Percentiles rank a stretch among this genome's conserved stretches.
Evolutionary conservation across 2,113 vertebrate genomes (phyloP).

Genomic region (Amazona vittata): DNA sequence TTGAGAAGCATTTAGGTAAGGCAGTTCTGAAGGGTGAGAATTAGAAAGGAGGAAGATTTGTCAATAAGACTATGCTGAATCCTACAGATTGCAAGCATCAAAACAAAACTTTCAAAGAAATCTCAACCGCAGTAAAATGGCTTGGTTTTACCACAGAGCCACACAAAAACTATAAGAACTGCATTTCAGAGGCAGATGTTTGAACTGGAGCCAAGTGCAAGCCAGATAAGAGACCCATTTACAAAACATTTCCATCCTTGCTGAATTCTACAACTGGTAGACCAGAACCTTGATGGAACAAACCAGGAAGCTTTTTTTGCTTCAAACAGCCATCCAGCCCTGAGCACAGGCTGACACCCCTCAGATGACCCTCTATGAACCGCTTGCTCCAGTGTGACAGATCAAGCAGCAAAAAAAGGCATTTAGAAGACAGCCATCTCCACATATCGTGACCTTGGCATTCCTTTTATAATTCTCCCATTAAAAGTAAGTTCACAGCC

Average conservation of each 20-base stretch:
- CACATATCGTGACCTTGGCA: neutral
- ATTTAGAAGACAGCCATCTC: neutral
- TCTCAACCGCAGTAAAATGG: neutral
- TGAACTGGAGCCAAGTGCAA: conserved; percentile 3
- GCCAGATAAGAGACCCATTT: conserved; percentile 32
- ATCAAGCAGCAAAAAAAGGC: neutral
- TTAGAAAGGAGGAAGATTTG: neutral
- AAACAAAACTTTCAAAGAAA: neutral
- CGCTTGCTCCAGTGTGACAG: neutral
- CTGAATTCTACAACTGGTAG: neutral
- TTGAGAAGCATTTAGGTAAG: neutral
- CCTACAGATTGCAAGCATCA: neutral
- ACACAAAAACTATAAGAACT: neutral
- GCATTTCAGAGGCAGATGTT: conserved; percentile 11
- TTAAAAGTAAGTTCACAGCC: neutral
- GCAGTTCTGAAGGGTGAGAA: neutral
- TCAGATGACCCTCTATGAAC: neutral
- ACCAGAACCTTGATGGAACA: neutral
- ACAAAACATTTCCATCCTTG: conserved; percentile 20
- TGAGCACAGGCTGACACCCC: conserved; percentile 24
- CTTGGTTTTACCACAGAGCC: neutral
- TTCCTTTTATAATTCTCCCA: neutral
- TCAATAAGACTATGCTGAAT: neutral
- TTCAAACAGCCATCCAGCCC: neutral
- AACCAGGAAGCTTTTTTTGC: conserved; percentile 47